phyloP scores from a whole-genome alignment of 2,113 vertebrate genomes.

The Chrysemys picta region DNA sequence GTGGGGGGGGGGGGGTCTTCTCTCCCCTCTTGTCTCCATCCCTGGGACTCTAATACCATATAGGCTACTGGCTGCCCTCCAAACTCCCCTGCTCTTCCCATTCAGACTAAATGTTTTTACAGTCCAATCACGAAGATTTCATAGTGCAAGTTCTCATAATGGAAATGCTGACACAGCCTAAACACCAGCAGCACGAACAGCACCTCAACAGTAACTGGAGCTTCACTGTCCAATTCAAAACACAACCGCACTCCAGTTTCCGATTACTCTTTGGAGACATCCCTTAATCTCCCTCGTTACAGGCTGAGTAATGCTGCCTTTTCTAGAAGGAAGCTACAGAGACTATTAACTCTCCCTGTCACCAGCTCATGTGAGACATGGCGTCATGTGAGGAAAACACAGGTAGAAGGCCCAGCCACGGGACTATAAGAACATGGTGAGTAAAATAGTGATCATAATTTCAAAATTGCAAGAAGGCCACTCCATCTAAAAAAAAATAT shows the following conservation, averaged over 20 bases:
- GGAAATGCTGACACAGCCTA: neutral
- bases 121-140: neutral
- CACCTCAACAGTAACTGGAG: neutral
- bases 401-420: neutral
- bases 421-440: slow-evolving; percentile 38
- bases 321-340: slow-evolving; percentile 32
- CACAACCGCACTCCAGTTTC: slow-evolving; percentile 40
- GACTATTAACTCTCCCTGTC: neutral
- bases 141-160: neutral
- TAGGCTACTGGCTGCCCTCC: neutral
- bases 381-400: slow-evolving; percentile 50
- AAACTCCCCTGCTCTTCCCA: neutral
- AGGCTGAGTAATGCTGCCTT: slow-evolving; percentile 59
- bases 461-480: slow-evolving; percentile 44
- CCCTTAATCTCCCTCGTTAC: slow-evolving; percentile 46
- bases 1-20: neutral
- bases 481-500: slow-evolving; percentile 61
- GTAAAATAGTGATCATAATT: slow-evolving; percentile 23
- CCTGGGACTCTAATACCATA: neutral
- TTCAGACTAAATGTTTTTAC: neutral
- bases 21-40: neutral
- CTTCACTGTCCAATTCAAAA: neutral
- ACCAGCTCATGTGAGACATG: neutral
- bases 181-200: neutral
- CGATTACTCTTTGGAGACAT: slow-evolving; percentile 59